These are phyloP conservation scores for Allophyes oxyacanthae DNA, from an alignment of 2,888 invertebrate genomes.

Conservation along the genomic window DNA sequence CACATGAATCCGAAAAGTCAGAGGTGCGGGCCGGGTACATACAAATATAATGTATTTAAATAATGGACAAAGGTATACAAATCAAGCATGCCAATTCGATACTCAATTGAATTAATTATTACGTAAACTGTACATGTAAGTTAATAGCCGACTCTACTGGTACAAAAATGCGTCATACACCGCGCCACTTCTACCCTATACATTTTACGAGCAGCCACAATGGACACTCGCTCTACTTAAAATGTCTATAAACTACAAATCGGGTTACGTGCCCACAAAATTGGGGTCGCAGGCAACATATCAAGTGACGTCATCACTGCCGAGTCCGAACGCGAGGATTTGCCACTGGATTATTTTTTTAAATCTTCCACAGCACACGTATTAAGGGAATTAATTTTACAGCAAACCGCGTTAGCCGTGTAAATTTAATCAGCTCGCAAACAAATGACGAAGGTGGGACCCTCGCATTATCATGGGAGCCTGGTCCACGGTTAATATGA, in stretches of 20 bases:
- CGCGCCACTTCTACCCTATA: constrained; percentile 22
- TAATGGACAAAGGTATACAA: no score
- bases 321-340: constrained; percentile 7
- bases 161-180: constrained; percentile 23
- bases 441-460: constrained; percentile 85
- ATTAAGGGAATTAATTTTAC: constrained; percentile 76
- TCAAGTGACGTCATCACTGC: constrained; percentile 31
- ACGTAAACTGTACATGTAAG: no score
- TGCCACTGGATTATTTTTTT: constrained; percentile 39
- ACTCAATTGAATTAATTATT: no score
- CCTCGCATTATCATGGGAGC: constrained; percentile 80
- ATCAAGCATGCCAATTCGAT: no score
- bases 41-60: no score
- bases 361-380: constrained; percentile 59
- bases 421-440: constrained; percentile 85
- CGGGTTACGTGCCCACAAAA: constrained; percentile 28
- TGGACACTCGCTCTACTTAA: constrained; percentile 32
- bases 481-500: constrained; percentile 82
- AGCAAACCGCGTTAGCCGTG: constrained; percentile 76
- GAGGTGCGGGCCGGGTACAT: no score
- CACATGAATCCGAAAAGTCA: no score
- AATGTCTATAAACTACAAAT: constrained; percentile 50
- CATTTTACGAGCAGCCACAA: constrained; percentile 34
- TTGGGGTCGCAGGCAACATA: constrained; percentile 23
- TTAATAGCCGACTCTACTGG: no score